Evolutionary conservation across 2,888 invertebrate genomes (phyloP), one percentile per base, ranked within the genome.

Genomic region (Hirtodrosophila confusa): DNA sequence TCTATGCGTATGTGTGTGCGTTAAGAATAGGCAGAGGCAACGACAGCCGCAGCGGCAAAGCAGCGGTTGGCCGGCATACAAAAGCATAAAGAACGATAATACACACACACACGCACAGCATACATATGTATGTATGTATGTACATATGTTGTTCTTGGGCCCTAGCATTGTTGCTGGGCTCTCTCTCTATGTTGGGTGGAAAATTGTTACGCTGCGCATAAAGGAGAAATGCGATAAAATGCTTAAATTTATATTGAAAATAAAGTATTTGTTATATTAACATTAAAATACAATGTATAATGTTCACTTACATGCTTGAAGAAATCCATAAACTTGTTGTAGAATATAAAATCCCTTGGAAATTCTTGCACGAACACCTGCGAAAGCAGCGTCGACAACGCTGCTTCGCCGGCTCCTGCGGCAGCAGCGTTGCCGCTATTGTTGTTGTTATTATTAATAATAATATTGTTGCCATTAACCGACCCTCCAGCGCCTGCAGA

Each of bases 271-370:
- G n/a, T 53, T 41, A 7, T 7, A 36, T 39, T 45, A 37, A n/a
- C 0, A 45, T 58, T 17, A 3, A 8, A 31, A 36, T 49, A 6
- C 12, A 23, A 8, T 50, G 33, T 23, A 8, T 45, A 33, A 33
- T 31, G n/a, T 47, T 24, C 29, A 85, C 82, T 88, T 77, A 91
- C 91, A 85, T 90, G 78, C 37, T 89, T 86, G 27, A 90, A 88
- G 66, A 90, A 88, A 67, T 90, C 89, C 82, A 88, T 78, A 55
- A 88, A 89, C 47, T 88, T 83, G 37, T 73, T 75, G 66, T 87
- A 83, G 66, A 84, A 90, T 24, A 61, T 31, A 60, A 88, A 88
- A 54, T 82, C 88, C 55, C 82, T 78, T 58, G 85, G 80, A 65
- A 78, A 79, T 35, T 71, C 78, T 64, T 83, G 75, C 43, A 78